These are phyloP conservation scores for Pycnomerus fuliginosus DNA, from an alignment of 2,888 invertebrate species.

Conservation along the genomic window DNA sequence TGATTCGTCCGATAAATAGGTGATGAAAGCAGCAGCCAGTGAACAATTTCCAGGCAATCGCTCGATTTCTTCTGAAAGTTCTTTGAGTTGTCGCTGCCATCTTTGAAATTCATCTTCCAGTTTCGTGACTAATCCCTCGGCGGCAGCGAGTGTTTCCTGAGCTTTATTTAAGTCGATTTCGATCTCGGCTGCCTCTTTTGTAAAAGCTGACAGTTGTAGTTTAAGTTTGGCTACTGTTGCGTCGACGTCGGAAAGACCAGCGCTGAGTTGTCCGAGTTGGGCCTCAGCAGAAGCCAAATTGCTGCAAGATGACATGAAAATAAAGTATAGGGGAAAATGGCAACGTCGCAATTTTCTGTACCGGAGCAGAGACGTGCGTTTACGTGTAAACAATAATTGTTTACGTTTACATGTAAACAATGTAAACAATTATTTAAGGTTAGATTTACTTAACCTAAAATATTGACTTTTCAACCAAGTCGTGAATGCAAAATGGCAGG, in stretches of 20 bases:
- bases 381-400: no score
- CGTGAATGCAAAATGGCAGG: no score
- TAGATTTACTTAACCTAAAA: no score
- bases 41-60: slow-evolving; percentile 66
- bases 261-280: slow-evolving; percentile 75
- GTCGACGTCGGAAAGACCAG: slow-evolving; percentile 78
- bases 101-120: slow-evolving; percentile 85
- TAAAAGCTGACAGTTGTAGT: slow-evolving; percentile 77
- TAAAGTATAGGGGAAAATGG: no score
- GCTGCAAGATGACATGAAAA: slow-evolving; percentile 49
- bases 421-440: no score
- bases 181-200: slow-evolving; percentile 91
- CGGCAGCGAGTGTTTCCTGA: slow-evolving; percentile 73
- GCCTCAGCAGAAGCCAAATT: slow-evolving; percentile 80
- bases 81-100: slow-evolving; percentile 75
- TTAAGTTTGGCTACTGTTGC: slow-evolving; percentile 77
- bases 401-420: no score
- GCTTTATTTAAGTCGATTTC: slow-evolving; percentile 80
- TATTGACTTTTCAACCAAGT: no score
- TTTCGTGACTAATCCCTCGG: slow-evolving; percentile 80
- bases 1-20: slow-evolving; percentile 64
- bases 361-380: no score
- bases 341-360: no score
- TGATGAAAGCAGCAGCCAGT: slow-evolving; percentile 75
- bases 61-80: slow-evolving; percentile 62